Conservation (phyloP, 1,140 invertebrate species). For the Drosophila guanche region DNA sequence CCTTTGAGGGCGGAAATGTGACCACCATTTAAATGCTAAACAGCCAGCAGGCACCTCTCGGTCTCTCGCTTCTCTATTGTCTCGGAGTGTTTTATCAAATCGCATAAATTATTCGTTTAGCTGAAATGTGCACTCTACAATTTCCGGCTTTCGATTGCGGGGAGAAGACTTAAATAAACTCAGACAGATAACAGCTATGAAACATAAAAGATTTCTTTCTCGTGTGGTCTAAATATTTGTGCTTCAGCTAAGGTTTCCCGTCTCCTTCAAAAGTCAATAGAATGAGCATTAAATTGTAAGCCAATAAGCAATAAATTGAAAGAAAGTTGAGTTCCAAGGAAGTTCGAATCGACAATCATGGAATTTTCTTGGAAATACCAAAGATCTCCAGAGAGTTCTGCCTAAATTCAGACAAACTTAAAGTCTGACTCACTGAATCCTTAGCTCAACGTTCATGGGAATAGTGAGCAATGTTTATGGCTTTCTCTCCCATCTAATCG, state of each 20-base stretch:
- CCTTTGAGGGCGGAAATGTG: slow-evolving; percentile 65
- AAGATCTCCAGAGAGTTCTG: neutral
- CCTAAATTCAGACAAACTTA: too few species aligned
- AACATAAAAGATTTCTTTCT: slow-evolving; percentile 41
- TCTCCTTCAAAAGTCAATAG: slow-evolving; percentile 5
- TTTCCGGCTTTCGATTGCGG: slow-evolving; percentile 52
- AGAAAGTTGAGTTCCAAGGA: slow-evolving; percentile 25
- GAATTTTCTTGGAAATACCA: slow-evolving; percentile 4
- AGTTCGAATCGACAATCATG: neutral
- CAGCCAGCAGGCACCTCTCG: slow-evolving; percentile 47
- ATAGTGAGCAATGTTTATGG: too few species aligned
- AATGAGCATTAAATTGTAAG: slow-evolving; percentile 25
- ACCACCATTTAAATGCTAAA: slow-evolving; percentile 73
- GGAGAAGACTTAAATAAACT: slow-evolving; percentile 6
- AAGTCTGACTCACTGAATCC: too few species aligned
- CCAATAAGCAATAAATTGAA: slow-evolving; percentile 6
- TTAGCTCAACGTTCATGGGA: too few species aligned
- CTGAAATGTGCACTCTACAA: slow-evolving; percentile 67
- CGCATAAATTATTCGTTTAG: slow-evolving; percentile 58
- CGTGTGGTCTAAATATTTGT: slow-evolving; percentile 56
- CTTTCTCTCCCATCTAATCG: too few species aligned
- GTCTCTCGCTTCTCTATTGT: slow-evolving; percentile 16
- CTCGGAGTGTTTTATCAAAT: slow-evolving; percentile 44
- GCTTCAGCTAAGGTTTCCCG: slow-evolving; percentile 31
- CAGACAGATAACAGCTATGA: slow-evolving; percentile 62